Evolutionary conservation across 1,140 invertebrate genomes (phyloP).

Genomic region (Drosophila kohkoa): DNA sequence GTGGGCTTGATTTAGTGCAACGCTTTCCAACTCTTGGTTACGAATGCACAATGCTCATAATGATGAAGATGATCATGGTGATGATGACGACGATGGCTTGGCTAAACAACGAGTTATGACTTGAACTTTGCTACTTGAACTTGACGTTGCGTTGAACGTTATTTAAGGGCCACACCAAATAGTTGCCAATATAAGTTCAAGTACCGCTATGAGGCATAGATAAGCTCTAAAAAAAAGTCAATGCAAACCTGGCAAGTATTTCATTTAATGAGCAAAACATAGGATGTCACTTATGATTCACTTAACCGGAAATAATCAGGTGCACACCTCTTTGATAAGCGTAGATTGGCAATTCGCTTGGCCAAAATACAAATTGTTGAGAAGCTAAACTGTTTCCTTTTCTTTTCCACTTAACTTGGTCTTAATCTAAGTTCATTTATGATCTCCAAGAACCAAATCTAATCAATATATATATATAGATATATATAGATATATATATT

Average conservation of each 20-base stretch:
- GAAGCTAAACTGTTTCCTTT: too few relatives aligned
- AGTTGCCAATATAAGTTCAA: constrained; percentile 1
- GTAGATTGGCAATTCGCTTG: too few relatives aligned
- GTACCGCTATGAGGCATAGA: neutral
- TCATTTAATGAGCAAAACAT: too few relatives aligned
- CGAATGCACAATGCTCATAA: constrained; percentile 35
- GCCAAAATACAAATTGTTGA: too few relatives aligned
- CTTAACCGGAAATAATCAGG: too few relatives aligned
- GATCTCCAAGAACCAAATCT: neutral
- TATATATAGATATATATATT: neutral
- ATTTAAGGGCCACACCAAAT: constrained; percentile 13
- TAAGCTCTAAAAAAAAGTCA: neutral
- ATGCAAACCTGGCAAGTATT: neutral
- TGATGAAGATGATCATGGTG: constrained; percentile 19
- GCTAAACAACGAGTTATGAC: constrained; percentile 64
- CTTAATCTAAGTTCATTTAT: neutral
- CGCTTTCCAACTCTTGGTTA: constrained; percentile 53
- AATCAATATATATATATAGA: neutral
- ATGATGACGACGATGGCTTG: constrained; percentile 14
- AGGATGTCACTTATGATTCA: too few relatives aligned
- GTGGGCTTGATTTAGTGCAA: constrained; percentile 80
- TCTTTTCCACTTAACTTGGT: too few relatives aligned
- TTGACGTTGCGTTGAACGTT: constrained; percentile 36
- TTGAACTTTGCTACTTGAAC: constrained; percentile 72
- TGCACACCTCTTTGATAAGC: too few relatives aligned